Evolutionary conservation across 2,797 vertebrate species (phyloP), one percentile per base, ranked within the genome.

Genomic region (Corythornis leucogaster): DNA sequence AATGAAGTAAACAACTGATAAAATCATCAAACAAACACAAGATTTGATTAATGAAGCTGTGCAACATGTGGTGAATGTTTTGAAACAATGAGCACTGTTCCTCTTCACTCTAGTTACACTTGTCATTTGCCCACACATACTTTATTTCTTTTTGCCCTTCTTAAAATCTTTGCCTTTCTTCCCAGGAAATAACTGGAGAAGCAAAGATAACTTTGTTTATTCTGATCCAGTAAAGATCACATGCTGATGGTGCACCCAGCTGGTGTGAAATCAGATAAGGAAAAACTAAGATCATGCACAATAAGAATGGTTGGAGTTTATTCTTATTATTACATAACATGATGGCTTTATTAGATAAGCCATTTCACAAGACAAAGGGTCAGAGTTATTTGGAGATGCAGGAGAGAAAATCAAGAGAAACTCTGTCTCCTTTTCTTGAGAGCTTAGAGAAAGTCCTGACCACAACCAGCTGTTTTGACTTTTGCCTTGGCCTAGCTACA

Each of bases 1-100:
- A 85, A 87, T 55, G 4, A 70, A 91, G 73, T 74, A 79, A 91
- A 40, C 50, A 93, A 48, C 68, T 62, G 80, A 91, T 77, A 68
- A 92, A 87, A 89, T 70, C 43, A 80, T 82, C 87, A 82, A 89
- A 73, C n/a, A 48, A 78, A 31, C 63, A 62, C 7, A 69, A 70
- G 53, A 58, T 66, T 53, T 63, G 54, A 61, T 25, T 86, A 86
- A 92, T 77, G 45, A 88, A 90, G 69, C 73, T 62, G 71, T n/a
- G 33, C 42, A 87, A 57, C 50, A 55, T 82, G 89, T 59, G 73
- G 90, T 6, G 15, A 55, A 58, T 81, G 91, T 89, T 73, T 66
- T 85, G 55, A 92, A 70, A 94, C 73, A 87, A 63, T 89, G 71
- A 82, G 40, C n/a, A n/a, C 22, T 80, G 61, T 30, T 80, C 15